These are phyloP conservation scores for Strix uralensis DNA, from an alignment of 2,113 vertebrate species.

Conservation along the genomic window DNA sequence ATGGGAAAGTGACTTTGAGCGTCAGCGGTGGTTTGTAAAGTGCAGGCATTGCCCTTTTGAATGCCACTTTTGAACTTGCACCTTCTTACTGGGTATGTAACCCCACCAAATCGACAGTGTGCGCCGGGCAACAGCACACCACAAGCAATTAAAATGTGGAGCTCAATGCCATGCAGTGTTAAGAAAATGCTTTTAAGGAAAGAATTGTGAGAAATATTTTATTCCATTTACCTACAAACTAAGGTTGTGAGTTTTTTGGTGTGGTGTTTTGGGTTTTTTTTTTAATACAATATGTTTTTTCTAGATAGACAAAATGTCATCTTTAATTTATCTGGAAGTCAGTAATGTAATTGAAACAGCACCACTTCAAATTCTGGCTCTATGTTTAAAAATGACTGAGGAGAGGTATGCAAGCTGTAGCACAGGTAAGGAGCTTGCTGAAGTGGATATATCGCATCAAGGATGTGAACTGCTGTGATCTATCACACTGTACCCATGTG, in stretches of 20 bases:
- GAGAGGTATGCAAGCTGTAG: background rate
- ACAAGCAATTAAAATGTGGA: background rate
- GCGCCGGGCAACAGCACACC: background rate
- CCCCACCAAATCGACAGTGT: background rate
- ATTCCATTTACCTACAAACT: background rate
- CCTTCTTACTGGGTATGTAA: background rate
- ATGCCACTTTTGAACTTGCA: background rate
- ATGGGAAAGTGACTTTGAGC: background rate
- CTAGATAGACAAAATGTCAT: background rate
- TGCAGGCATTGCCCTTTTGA: background rate
- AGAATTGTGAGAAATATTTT: background rate
- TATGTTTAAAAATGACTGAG: background rate
- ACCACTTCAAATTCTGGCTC: background rate
- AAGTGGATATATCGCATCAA: background rate
- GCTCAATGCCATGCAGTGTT: background rate
- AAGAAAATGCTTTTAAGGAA: background rate
- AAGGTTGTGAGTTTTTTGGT: background rate
- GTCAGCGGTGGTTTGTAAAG: background rate
- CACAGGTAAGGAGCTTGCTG: background rate
- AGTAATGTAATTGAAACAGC: background rate
- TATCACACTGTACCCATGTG: background rate
- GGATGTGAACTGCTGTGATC: background rate
- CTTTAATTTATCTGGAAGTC: background rate
- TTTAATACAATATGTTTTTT: background rate
- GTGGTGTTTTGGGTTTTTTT: too few species aligned